phyloP scores from a whole-genome alignment of 2,113 vertebrate genomes.

The Protobothrops flavoviridis region DNA sequence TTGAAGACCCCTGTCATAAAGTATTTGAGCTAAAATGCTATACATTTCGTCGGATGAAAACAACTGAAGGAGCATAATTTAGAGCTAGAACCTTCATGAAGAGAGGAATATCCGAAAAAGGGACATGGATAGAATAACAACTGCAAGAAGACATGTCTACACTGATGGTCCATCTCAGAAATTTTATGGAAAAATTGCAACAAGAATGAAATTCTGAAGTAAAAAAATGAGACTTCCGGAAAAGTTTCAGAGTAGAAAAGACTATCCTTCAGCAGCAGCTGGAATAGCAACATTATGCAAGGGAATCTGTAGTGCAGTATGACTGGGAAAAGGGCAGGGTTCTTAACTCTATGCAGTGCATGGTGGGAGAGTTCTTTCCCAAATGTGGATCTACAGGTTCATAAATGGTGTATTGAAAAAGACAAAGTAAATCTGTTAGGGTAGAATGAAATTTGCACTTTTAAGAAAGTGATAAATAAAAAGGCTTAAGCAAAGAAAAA shows the following conservation, averaged over 20 bases:
- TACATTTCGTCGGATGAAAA: neutral
- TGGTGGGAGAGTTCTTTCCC: neutral
- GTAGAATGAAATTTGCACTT: neutral
- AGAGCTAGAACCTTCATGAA: neutral
- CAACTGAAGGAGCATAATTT: neutral
- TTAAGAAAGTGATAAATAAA: neutral
- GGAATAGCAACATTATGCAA: neutral
- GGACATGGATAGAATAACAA: neutral
- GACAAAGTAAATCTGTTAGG: neutral
- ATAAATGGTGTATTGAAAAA: neutral
- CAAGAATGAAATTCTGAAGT: neutral
- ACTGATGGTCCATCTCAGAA: neutral
- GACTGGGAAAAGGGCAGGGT: neutral
- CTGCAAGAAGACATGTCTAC: neutral
- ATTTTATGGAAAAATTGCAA: neutral
- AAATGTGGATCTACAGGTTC: neutral
- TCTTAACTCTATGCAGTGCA: neutral
- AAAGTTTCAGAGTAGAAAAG: neutral
- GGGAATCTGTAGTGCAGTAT: neutral
- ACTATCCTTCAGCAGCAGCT: neutral
- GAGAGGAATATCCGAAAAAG: neutral
- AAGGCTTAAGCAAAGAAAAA: neutral
- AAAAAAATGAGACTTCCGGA: neutral
- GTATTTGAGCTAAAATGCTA: neutral
- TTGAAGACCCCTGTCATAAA: neutral